Percentiles rank a stretch among this genome's conserved stretches.
phyloP scores from a whole-genome alignment of 64 coral and sea anemone species.

The Montipora capricornis region DNA sequence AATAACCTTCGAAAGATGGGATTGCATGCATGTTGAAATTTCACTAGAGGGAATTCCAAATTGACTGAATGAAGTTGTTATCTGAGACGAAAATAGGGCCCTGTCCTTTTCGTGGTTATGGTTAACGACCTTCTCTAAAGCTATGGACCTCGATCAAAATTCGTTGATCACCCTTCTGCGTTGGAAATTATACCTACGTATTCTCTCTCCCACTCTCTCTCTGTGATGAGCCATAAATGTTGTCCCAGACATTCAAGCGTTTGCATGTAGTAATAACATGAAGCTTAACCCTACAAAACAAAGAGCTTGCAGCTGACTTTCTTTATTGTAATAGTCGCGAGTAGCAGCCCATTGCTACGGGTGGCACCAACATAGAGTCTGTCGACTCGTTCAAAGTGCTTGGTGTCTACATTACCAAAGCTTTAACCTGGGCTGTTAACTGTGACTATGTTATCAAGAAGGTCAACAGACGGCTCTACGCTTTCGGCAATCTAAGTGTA shows the following conservation, averaged over 20 bases:
- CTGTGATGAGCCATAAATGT: too few species aligned
- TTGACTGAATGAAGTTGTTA: too few species aligned
- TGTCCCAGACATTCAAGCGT: neutral
- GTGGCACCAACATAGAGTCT: conserved; percentile 12
- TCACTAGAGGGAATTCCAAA: too few species aligned
- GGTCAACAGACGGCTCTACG: conserved; percentile 33
- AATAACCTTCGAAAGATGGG: too few species aligned
- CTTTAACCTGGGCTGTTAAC: neutral
- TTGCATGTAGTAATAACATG: conserved; percentile 56
- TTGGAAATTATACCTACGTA: conserved; percentile 45
- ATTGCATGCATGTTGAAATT: too few species aligned
- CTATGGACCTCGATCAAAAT: neutral
- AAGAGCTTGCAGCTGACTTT: conserved; percentile 20
- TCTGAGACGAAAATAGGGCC: neutral
- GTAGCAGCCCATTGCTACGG: conserved; percentile 1
- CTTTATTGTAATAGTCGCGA: conserved; percentile 38
- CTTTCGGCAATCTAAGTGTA: neutral
- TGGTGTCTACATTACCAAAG: conserved; percentile 1
- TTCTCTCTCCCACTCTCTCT: neutral
- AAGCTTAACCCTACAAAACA: conserved; percentile 12
- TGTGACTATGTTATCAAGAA: conserved; percentile 48
- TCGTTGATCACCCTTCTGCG: conserved; percentile 28
- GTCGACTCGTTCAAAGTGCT: conserved; percentile 26
- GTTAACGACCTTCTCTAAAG: conserved; percentile 7
- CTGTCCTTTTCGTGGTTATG: conserved; percentile 48